phyloP scores from a whole-genome alignment of 2,797 vertebrate species.

The Ctenopoma multispine region DNA sequence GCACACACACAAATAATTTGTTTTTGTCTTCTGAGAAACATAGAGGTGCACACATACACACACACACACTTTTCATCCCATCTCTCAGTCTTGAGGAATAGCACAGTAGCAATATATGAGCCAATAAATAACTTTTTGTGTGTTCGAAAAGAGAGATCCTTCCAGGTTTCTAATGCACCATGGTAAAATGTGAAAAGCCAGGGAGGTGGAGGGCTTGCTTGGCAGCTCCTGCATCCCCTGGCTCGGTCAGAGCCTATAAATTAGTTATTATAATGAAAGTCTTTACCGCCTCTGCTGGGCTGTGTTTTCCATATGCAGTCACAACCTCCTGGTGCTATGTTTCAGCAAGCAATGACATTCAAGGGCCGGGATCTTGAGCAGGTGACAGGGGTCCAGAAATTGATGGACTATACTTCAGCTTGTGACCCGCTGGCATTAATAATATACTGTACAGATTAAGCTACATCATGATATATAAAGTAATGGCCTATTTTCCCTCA shows the following conservation, averaged over 20 bases:
- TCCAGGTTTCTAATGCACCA: constrained; percentile 65
- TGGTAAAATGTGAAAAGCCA: constrained; percentile 52
- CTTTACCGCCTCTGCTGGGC: constrained; percentile 71
- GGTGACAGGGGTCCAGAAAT: constrained; percentile 30
- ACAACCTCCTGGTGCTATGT: constrained; percentile 46
- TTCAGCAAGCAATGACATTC: constrained; percentile 56
- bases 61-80: constrained; percentile 28
- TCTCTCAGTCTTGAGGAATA: constrained; percentile 58
- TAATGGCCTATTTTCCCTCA: neutral
- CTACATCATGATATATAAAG: constrained; percentile 26
- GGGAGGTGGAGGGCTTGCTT: constrained; percentile 59
- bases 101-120: constrained; percentile 59
- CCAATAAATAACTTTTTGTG: constrained; percentile 74
- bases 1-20: neutral
- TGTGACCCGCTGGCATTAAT: constrained; percentile 18
- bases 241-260: constrained; percentile 72
- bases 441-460: constrained; percentile 15
- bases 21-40: constrained; percentile 7
- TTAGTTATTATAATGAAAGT: constrained; percentile 81
- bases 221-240: constrained; percentile 69
- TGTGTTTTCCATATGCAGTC: constrained; percentile 69
- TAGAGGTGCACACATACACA: constrained; percentile 2
- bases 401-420: constrained; percentile 40
- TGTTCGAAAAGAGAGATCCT: constrained; percentile 64
- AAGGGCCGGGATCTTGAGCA: constrained; percentile 12